Evolutionary conservation across 1,140 invertebrate species (phyloP).

Genomic region (Drosophila malerkotliana): DNA sequence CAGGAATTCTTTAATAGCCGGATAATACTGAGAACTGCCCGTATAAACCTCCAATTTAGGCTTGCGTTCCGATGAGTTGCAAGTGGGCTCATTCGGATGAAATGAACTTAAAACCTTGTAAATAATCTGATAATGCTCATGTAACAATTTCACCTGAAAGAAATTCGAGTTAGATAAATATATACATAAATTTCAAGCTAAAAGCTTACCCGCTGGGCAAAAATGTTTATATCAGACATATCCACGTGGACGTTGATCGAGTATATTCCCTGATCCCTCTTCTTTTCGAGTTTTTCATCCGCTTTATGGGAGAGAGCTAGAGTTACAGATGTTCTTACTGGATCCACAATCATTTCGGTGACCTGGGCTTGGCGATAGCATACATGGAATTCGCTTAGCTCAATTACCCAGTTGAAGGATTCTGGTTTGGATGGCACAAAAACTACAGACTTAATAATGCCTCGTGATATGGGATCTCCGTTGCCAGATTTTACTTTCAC

Average conservation of each 20-base stretch:
- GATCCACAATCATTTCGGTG: constrained; percentile 67
- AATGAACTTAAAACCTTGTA: constrained; percentile 35
- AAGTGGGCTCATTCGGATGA: neutral
- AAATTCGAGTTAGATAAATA: neutral
- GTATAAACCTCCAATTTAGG: constrained; percentile 52
- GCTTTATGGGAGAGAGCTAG: constrained; percentile 58
- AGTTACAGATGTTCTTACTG: constrained; percentile 86
- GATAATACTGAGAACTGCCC: constrained; percentile 44
- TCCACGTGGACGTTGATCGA: constrained; percentile 68
- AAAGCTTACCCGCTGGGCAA: constrained; percentile 33
- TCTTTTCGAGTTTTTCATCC: constrained; percentile 4
- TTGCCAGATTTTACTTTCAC: constrained; percentile 54
- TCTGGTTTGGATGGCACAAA: constrained; percentile 18
- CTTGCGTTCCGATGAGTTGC: neutral
- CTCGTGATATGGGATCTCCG: constrained; percentile 54
- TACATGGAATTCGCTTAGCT: constrained; percentile 56
- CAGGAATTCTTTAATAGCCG: constrained; percentile 55
- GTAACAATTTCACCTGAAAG: constrained; percentile 54
- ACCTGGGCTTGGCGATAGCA: constrained; percentile 17
- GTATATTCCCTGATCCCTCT: constrained; percentile 19
- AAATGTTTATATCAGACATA: constrained; percentile 58
- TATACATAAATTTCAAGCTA: neutral
- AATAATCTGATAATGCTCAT: constrained; percentile 55
- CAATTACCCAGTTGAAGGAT: constrained; percentile 61
- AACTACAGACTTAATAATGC: constrained; percentile 53